A percentile compares a stretch with the other conserved stretches of the same genome.
phyloP scores from a whole-genome alignment of 2,797 vertebrate species.

The Tinamus major region DNA sequence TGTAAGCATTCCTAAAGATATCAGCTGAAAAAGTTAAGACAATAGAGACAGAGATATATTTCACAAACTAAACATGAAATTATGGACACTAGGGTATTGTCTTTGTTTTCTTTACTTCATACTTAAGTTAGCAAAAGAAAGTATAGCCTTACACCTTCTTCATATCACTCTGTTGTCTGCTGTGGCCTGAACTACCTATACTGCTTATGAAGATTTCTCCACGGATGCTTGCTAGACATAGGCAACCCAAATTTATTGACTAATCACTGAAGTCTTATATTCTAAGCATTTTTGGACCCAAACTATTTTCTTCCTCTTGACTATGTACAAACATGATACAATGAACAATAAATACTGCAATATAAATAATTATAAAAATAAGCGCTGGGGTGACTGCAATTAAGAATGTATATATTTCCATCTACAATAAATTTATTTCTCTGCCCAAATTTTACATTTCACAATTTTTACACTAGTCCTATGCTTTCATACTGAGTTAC shows the following conservation, averaged over 20 bases:
- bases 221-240: neutral
- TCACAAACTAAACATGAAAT: neutral
- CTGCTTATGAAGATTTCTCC: neutral
- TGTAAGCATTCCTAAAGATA: neutral
- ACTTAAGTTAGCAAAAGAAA: neutral
- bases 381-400: neutral
- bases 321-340: neutral
- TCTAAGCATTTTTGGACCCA: neutral
- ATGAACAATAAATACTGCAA: neutral
- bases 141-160: neutral
- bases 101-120: neutral
- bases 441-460: constrained; percentile 2
- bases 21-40: neutral
- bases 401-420: neutral
- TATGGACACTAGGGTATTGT: neutral
- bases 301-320: neutral
- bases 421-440: neutral
- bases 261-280: neutral
- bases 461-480: neutral
- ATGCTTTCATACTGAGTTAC: neutral
- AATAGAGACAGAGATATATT: neutral
- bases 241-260: neutral
- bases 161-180: neutral
- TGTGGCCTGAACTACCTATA: neutral
- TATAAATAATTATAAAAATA: constrained; percentile 13